Conservation (phyloP, 2,797 vertebrate species). For the Leptodactylus fallax region DNA sequence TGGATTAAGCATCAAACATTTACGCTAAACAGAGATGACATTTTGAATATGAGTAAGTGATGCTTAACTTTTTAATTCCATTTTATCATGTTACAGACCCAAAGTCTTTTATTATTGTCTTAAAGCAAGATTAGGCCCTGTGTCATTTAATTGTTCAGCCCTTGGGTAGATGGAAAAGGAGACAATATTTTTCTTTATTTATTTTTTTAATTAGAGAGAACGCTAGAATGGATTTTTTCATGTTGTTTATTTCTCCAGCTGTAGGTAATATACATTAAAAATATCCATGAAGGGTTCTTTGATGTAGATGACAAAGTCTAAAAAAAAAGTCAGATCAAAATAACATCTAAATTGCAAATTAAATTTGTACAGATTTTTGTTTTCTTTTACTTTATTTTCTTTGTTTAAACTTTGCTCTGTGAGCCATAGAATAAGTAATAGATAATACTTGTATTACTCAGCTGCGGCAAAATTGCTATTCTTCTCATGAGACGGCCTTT, state of each 20-base stretch:
- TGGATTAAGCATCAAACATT: constrained; percentile 74
- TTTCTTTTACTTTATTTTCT: background rate
- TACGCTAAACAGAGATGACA: constrained; percentile 75
- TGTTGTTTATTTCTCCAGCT: background rate
- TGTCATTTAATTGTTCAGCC: constrained; percentile 40
- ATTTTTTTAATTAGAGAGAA: background rate
- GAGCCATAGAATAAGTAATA: background rate
- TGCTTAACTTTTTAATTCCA: constrained; percentile 77
- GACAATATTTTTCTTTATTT: background rate
- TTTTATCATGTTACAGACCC: constrained; percentile 70
- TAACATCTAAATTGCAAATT: background rate
- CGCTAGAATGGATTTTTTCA: background rate
- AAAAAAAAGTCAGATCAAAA: background rate
- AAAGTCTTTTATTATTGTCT: constrained; percentile 52
- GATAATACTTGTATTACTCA: too few relatives aligned
- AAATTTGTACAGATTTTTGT: background rate
- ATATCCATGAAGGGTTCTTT: background rate
- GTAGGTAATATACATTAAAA: background rate
- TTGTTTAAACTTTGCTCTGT: background rate
- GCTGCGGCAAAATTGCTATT: too few relatives aligned
- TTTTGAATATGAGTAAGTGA: constrained; percentile 77
- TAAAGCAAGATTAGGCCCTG: constrained; percentile 34
- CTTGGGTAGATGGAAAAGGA: constrained; percentile 62
- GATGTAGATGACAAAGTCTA: background rate
- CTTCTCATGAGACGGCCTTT: too few relatives aligned